Conservation (phyloP, 1,140 invertebrate genomes). For the Procambarus clarkii region DNA sequence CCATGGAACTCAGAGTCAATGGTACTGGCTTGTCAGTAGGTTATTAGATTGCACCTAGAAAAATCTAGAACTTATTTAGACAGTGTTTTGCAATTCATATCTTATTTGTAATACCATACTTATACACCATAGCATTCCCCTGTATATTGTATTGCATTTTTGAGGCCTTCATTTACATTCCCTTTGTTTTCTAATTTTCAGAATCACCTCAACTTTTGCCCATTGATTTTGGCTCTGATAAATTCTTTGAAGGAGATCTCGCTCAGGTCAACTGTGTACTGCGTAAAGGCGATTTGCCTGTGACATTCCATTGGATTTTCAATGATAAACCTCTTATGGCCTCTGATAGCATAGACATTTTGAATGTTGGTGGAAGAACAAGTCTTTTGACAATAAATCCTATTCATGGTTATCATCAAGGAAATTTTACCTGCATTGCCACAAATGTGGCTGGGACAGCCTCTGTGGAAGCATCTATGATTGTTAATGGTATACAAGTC, state of each 20-base stretch:
- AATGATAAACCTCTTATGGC: conserved; percentile 78
- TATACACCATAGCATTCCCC: not conserved
- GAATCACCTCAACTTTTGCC: conserved; percentile 69
- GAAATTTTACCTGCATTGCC: conserved; percentile 78
- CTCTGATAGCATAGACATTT: conserved; percentile 53
- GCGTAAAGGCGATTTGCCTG: conserved; percentile 87
- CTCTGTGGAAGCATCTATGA: conserved; percentile 51
- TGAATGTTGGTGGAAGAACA: conserved; percentile 63
- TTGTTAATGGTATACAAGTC: conserved; percentile 69
- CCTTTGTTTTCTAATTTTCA: conserved; percentile 55
- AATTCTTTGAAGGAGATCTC: conserved; percentile 77
- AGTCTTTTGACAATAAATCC: conserved; percentile 72
- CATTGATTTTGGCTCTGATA: conserved; percentile 68
- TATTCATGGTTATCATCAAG: conserved; percentile 72
- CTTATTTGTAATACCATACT: not conserved
- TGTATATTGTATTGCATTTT: not conserved
- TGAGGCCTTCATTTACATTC: conserved; percentile 14
- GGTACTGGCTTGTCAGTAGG: conserved; percentile 68
- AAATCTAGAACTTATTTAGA: not conserved
- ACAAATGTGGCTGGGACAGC: conserved; percentile 80
- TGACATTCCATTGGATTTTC: conserved; percentile 87
- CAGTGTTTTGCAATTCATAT: not conserved
- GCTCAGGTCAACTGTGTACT: conserved; percentile 85
- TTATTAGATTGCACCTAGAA: conserved; percentile 7
- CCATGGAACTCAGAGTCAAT: conserved; percentile 77